Conservation (phyloP, 1,140 invertebrate species). For the Zeugodacus cucurbitae region DNA sequence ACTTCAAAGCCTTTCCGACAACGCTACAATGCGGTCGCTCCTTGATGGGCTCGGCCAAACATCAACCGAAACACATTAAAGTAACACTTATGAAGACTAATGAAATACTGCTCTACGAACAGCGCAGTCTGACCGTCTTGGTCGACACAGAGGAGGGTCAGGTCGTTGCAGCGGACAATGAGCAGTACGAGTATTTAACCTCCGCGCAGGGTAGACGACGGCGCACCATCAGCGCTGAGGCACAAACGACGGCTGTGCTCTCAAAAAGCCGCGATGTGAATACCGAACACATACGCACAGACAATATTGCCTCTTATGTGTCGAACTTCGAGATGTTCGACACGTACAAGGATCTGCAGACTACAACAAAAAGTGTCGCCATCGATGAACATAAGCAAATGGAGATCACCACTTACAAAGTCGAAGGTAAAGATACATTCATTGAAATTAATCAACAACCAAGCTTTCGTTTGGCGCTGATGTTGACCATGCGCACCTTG, state of each 20-base stretch:
- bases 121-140: constrained; percentile 72
- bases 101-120: constrained; percentile 73
- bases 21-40: neutral
- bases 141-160: constrained; percentile 70
- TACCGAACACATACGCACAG: constrained; percentile 68
- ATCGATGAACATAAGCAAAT: constrained; percentile 65
- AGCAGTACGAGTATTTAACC: constrained; percentile 74
- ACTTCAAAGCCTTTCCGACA: neutral
- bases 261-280: constrained; percentile 73
- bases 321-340: constrained; percentile 81
- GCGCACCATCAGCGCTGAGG: constrained; percentile 73
- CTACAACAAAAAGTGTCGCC: constrained; percentile 60
- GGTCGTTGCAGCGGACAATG: constrained; percentile 71
- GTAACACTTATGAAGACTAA: constrained; percentile 75
- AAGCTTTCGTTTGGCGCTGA: constrained; percentile 71
- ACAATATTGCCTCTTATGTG: constrained; percentile 72
- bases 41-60: neutral
- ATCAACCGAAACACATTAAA: constrained; percentile 64
- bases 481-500: constrained; percentile 75
- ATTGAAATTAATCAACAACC: constrained; percentile 61
- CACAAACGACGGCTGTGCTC: constrained; percentile 73
- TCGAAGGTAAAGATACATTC: constrained; percentile 59
- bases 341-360: constrained; percentile 69
- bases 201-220: constrained; percentile 72
- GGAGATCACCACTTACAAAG: constrained; percentile 61